Conservation (phyloP, 2,113 vertebrate species). For the Austrofundulus limnaeus region DNA sequence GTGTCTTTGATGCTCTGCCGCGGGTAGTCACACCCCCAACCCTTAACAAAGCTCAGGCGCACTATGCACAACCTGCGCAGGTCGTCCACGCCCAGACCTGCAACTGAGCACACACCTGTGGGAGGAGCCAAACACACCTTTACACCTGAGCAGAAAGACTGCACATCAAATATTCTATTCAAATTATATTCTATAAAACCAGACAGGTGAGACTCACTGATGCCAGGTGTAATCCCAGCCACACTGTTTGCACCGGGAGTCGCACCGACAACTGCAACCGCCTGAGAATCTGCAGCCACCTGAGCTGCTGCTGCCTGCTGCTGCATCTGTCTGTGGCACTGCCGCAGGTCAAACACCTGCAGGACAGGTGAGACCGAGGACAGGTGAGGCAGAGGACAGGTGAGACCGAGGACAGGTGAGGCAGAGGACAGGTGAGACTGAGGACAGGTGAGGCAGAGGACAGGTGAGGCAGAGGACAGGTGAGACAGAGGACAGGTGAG, state of each 20-base stretch:
- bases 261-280: slow-evolving; percentile 69
- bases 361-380: slow-evolving; percentile 1
- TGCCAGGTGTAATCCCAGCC: slow-evolving; percentile 72
- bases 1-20: slow-evolving; percentile 85
- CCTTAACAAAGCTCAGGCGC: slow-evolving; percentile 83
- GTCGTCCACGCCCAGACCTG: slow-evolving; percentile 81
- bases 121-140: background rate
- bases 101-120: slow-evolving; percentile 49
- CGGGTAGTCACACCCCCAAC: slow-evolving; percentile 85
- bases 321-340: slow-evolving; percentile 87
- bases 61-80: slow-evolving; percentile 81
- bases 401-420: background rate
- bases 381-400: background rate
- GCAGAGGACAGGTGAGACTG: no score
- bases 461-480: no score
- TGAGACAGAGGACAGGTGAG: no score
- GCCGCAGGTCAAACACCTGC: slow-evolving; percentile 82
- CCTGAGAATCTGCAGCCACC: slow-evolving; percentile 73
- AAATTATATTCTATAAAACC: background rate
- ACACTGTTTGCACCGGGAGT: slow-evolving; percentile 76
- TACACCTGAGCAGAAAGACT: background rate
- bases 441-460: background rate
- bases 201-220: slow-evolving; percentile 69
- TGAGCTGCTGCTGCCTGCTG: slow-evolving; percentile 81
- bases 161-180: background rate